Percentiles rank a stretch among this genome's conserved stretches.
phyloP scores from a whole-genome alignment of 2,888 invertebrate species.

The Metalampra italica region DNA sequence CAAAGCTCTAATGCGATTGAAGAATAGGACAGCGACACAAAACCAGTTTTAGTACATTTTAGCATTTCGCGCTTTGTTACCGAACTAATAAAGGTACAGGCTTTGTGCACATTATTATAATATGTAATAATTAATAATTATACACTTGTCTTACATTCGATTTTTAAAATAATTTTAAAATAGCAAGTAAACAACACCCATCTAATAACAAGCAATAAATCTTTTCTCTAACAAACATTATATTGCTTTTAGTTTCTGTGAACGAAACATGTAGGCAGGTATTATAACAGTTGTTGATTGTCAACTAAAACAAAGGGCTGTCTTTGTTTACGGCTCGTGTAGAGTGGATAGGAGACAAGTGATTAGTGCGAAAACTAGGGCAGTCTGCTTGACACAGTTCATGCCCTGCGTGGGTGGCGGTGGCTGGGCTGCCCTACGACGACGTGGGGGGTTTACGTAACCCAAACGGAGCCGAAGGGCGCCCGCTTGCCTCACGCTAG shows the following conservation, averaged over 20 bases:
- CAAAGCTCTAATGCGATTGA: no score
- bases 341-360: conserved; percentile 35
- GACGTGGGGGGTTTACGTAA: conserved; percentile 70
- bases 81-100: no score
- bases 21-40: no score
- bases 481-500: conserved; percentile 50
- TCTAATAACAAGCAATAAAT: background rate
- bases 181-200: no score
- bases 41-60: no score
- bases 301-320: conserved; percentile 4
- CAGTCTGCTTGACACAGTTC: conserved; percentile 67
- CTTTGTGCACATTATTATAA: no score
- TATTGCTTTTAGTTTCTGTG: background rate
- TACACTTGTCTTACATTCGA: no score
- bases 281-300: background rate
- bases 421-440: conserved; percentile 40
- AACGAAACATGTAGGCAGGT: background rate
- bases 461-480: conserved; percentile 68
- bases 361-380: conserved; percentile 57
- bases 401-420: conserved; percentile 59
- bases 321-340: conserved; percentile 29
- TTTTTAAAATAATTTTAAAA: no score
- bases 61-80: no score
- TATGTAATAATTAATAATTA: no score
- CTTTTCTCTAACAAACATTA: background rate